Evolutionary conservation across 2,113 vertebrate species (phyloP).

Genomic region (Clupea harengus): DNA sequence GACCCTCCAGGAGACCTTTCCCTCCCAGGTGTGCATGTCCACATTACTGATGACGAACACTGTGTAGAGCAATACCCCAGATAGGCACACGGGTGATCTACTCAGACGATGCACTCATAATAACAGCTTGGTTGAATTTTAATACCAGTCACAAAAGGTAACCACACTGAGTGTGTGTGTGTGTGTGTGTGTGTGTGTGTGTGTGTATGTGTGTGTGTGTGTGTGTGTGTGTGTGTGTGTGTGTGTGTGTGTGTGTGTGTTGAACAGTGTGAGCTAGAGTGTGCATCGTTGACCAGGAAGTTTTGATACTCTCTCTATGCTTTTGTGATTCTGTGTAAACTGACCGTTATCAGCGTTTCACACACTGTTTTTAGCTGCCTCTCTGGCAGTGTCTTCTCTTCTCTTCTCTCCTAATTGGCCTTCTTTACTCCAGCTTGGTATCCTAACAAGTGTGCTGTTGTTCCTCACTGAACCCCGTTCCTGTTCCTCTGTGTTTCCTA

Average conservation of each 20-base stretch:
- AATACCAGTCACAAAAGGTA: background rate
- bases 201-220: background rate
- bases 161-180: background rate
- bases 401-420: conserved; percentile 35
- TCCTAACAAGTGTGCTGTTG: conserved; percentile 61
- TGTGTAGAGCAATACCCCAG: background rate
- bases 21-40: conserved; percentile 73
- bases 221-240: background rate
- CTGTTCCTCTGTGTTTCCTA: conserved; percentile 69
- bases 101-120: background rate
- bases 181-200: background rate
- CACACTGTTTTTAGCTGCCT: conserved; percentile 17
- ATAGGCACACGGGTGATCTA: background rate
- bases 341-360: background rate
- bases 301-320: background rate
- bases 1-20: conserved; percentile 75
- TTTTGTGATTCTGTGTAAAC: background rate
- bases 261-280: background rate
- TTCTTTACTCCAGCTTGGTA: conserved; percentile 44
- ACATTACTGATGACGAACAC: background rate
- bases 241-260: background rate
- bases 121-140: background rate
- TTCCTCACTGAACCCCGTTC: conserved; percentile 64
- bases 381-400: conserved; percentile 23
- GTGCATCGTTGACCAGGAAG: background rate